These are phyloP conservation scores for Triplophysa rosa DNA, from an alignment of 2,113 vertebrate genomes.

Conservation along the genomic window DNA sequence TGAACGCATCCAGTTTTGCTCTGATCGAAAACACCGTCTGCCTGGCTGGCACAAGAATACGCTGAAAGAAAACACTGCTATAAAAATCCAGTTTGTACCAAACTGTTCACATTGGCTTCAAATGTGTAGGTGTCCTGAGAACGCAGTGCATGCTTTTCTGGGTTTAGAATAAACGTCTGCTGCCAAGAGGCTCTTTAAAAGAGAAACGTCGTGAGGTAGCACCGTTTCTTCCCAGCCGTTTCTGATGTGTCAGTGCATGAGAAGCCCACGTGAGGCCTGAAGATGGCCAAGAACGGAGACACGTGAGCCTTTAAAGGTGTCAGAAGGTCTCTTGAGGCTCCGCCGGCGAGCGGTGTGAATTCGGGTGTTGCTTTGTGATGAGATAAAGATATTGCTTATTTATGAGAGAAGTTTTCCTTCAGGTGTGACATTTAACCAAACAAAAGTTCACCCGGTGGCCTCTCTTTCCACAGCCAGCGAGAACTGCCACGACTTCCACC, in stretches of 20 bases:
- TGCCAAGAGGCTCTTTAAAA: slow-evolving; percentile 15
- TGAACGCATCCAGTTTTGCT: neutral
- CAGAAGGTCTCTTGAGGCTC: slow-evolving; percentile 3
- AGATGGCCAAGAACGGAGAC: slow-evolving; percentile 7
- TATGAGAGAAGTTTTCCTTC: neutral
- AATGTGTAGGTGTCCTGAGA: slow-evolving; percentile 47
- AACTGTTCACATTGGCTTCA: neutral
- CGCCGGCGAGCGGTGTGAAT: neutral
- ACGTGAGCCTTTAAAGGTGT: slow-evolving; percentile 8
- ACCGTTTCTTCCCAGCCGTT: neutral
- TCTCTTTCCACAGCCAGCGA: slow-evolving; percentile 84
- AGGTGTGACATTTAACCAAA: neutral
- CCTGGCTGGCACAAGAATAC: neutral
- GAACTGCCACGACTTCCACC: slow-evolving; percentile 98
- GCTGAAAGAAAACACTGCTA: slow-evolving; percentile 8
- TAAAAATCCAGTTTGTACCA: slow-evolving; percentile 37
- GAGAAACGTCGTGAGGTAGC: slow-evolving; percentile 16
- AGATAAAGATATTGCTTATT: neutral
- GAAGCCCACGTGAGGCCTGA: slow-evolving; percentile 21
- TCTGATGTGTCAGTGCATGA: slow-evolving; percentile 21
- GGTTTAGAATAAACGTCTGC: slow-evolving; percentile 27
- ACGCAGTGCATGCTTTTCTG: slow-evolving; percentile 21
- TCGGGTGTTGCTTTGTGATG: neutral
- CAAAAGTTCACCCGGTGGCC: slow-evolving; percentile 27
- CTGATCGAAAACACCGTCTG: slow-evolving; percentile 23